Base-by-base conservation (phyloP, 2,888 invertebrate genomes). In the Lottia gigantea region DNA sequence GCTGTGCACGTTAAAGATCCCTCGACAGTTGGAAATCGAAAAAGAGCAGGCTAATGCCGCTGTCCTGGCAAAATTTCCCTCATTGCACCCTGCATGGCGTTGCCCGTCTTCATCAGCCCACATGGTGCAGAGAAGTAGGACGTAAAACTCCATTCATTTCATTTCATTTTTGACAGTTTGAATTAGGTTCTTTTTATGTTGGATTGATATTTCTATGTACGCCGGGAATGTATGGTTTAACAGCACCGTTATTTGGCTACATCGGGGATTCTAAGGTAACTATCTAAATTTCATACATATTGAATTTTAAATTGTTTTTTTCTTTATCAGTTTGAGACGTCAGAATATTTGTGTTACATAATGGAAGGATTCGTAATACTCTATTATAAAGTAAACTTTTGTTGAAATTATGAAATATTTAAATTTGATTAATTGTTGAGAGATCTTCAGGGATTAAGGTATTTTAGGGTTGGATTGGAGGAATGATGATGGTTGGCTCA, bases 191-290 rank as follows among this genome's bases (percentile, higher is more conserved):
- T 2, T 76, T 78, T 63, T 7, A 75, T 8, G 73, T 84, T 25
- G 82, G 84, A 11, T 67, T 84, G 16, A 79, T 83, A 66, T 84
- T 84, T 72, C 73, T 83, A 19, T 75, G 81, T 25, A 80, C 76
- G 4, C 77, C 83, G 8, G 80, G 68, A 1, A 49, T 83, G 11
- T 82, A 83, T 64, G 81, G 79, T 11, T 8, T 82, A 8, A 79
- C 80, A 16, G 82, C 84, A 8, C 84, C 83, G 1, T 12, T 83
- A 3, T 79, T 77, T 78, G 84, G 84, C 3, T 80, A 75, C 64
- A 46, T 83, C 16, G 77, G 79, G 19, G 84, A 84, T 64, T 77
- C 71, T 47, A 79, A 78, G 78, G 83, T 83, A 70, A 62, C 72
- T 66, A 19, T 46, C 31, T 31, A 31, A 31, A 31, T 31, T 31